Conservation (phyloP, 2,797 vertebrate genomes). For the Vespertilio murinus region DNA sequence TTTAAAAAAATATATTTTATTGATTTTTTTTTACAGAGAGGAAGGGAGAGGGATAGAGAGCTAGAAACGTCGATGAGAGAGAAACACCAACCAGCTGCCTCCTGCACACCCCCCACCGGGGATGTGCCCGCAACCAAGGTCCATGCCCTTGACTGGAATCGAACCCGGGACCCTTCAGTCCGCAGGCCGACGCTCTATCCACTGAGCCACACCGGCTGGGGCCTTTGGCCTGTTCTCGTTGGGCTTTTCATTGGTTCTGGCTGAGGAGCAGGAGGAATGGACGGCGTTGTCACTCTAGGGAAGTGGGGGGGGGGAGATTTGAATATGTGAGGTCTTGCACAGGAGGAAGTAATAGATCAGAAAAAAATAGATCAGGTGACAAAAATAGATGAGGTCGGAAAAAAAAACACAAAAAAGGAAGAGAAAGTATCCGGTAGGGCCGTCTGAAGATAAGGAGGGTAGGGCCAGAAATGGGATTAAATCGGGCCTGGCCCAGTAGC, state of each 20-base stretch:
- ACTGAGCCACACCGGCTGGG: no score
- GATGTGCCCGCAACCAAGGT: no score
- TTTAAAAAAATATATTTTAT: no score
- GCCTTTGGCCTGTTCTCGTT: not conserved
- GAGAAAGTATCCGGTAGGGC: not conserved
- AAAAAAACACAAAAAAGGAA: not conserved
- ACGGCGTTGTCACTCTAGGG: not conserved
- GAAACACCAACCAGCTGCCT: no score
- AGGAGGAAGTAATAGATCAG: not conserved
- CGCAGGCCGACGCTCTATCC: no score
- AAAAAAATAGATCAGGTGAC: not conserved
- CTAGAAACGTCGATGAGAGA: no score
- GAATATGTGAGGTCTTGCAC: not conserved
- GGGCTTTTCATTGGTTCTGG: constrained; percentile 18
- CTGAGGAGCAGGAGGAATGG: not conserved
- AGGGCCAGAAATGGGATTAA: not conserved
- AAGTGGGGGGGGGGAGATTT: not conserved
- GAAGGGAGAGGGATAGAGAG: no score
- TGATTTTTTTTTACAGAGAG: no score
- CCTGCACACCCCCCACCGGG: no score
- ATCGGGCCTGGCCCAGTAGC: not conserved
- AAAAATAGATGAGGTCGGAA: not conserved
- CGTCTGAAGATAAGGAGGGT: not conserved
- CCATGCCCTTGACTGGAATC: no score
- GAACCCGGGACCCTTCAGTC: no score